Evolutionary conservation across 2,797 vertebrate species (phyloP).

Genomic region (Morus bassanus): DNA sequence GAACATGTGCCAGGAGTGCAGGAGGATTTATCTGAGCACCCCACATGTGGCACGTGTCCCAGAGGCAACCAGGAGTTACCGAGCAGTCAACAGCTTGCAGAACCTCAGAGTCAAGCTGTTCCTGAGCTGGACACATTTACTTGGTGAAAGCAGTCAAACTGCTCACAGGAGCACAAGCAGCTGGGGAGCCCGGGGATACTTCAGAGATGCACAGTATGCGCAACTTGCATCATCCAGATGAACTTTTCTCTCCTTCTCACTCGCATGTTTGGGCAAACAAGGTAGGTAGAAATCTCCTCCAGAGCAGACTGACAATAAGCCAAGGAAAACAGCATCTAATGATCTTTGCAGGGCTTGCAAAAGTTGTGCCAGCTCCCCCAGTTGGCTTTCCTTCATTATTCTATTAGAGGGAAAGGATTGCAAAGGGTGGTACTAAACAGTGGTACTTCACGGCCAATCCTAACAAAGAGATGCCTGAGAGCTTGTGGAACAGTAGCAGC

Average conservation of each 20-base stretch:
- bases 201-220: background rate
- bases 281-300: background rate
- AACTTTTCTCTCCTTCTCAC: background rate
- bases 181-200: background rate
- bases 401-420: background rate
- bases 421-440: background rate
- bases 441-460: background rate
- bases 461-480: background rate
- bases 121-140: rapidly evolving
- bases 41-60: background rate
- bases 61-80: background rate
- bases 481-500: background rate
- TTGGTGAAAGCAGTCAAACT: background rate
- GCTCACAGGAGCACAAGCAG: background rate
- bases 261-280: background rate
- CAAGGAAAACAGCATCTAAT: background rate
- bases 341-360: background rate
- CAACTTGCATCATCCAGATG: background rate
- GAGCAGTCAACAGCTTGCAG: background rate
- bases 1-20: background rate
- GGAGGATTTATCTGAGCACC: background rate
- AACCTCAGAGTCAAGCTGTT: background rate
- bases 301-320: background rate
- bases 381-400: background rate
- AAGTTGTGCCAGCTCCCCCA: background rate